Percentiles rank a stretch among this genome's conserved stretches.
Conservation (phyloP, 1,140 invertebrate species). For the Whitmania pigra region DNA sequence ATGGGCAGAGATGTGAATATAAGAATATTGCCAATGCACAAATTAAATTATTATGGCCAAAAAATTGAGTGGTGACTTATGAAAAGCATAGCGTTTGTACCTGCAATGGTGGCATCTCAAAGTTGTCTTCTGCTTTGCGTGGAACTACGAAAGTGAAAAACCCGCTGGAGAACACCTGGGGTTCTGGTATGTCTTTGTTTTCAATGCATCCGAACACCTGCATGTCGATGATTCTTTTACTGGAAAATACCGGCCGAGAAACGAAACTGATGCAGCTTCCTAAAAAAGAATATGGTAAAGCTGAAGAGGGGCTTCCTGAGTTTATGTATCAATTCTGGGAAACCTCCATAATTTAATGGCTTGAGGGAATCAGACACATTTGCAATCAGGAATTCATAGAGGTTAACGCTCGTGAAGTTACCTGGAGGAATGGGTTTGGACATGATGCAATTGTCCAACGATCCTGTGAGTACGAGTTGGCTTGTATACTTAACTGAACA, state of each 20-base stretch:
- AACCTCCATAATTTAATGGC: neutral
- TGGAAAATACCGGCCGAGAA: neutral
- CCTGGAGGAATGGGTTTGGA: slow-evolving; percentile 4
- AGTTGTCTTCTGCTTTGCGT: too few relatives aligned
- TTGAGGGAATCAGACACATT: neutral
- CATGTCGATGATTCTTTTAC: neutral
- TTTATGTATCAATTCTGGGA: neutral
- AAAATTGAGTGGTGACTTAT: too few relatives aligned
- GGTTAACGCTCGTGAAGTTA: neutral
- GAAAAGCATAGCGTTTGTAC: too few relatives aligned
- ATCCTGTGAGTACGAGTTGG: neutral
- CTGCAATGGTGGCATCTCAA: too few relatives aligned
- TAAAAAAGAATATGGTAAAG: neutral
- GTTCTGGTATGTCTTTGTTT: neutral
- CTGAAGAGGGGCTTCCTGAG: neutral
- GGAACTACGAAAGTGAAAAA: neutral
- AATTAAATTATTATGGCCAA: too few relatives aligned
- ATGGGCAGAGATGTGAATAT: too few relatives aligned
- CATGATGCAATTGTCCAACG: slow-evolving; percentile 1
- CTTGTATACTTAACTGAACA: neutral
- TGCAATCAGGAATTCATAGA: neutral
- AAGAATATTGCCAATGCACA: too few relatives aligned
- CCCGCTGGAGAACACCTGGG: neutral
- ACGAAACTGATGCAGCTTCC: slow-evolving; percentile 6
- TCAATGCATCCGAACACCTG: neutral